Evolutionary conservation across 2,888 invertebrate species (phyloP), one percentile per base, ranked within the genome.

Genomic region (Deroplatys truncata): DNA sequence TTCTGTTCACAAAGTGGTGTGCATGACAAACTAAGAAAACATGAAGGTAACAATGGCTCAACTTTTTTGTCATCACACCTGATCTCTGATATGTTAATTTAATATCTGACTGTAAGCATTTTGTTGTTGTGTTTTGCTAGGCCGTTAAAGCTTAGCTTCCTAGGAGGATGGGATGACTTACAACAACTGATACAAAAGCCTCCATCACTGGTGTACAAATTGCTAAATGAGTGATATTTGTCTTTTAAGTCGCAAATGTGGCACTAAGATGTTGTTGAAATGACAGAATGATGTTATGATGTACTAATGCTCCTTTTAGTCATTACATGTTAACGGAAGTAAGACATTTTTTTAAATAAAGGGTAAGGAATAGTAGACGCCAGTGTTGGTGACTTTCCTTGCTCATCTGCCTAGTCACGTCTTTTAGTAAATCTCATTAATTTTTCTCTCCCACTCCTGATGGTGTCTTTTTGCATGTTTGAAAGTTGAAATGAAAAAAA

Each of bases 1-100:
- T 72, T 25, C 56, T 72, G 56, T 72, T 72, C 56, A 72, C 56
- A 72, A 72, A 85, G 85, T 85, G 43, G 85, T 85, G 25, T 85
- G 85, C 43, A 43, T 85, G 82, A 72, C 82, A 83, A 16, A 87
- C 20, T 72, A 72, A 72, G 56, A 25, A 72, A 72, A 72, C 43
- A 87, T 87, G 82, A 82, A 87, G 83, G 83, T 82, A 29, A 13
- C 25, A 29, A 82, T 29, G 82, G 87, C 87, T 87, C 87, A 87
- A 87, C 87, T 87, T 49, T 31, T 87, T 86, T 86, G 28, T 86
- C 35, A 43, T 85, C 85, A 85, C 43, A 43, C 43, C 82, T 87
- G 87, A 87, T 87, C 87, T 87, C 87, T 28, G 25, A 72, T 72
- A 20, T 72, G 25, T 72, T 72, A 72, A 72, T 72, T 72, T 72